A percentile compares a stretch with the other conserved stretches of the same genome.
Evolutionary conservation across 2,888 invertebrate species (phyloP).

Genomic region (Epinotia brunnichana): DNA sequence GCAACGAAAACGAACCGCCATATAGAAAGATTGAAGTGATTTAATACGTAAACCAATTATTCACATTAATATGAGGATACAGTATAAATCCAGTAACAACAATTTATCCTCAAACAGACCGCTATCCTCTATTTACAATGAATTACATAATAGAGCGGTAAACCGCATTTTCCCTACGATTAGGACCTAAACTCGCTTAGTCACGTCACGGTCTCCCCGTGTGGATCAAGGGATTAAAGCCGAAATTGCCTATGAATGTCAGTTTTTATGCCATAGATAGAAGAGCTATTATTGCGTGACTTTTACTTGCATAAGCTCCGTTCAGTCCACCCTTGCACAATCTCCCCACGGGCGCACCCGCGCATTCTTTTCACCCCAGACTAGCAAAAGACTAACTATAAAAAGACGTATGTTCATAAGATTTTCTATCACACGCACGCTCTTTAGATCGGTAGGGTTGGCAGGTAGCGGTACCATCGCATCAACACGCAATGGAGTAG

Average conservation of each 20-base stretch:
- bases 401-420: constrained; percentile 14
- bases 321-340: constrained; percentile 39
- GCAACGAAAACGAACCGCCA: not conserved
- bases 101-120: constrained; percentile 16
- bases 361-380: constrained; percentile 32
- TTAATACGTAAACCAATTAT: not conserved
- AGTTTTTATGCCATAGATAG: not conserved
- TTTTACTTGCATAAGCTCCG: constrained; percentile 1
- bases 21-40: not conserved
- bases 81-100: not conserved
- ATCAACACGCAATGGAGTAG: constrained; percentile 31
- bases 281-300: constrained; percentile 10
- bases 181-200: constrained; percentile 18
- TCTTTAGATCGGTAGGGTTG: not conserved
- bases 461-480: constrained; percentile 25
- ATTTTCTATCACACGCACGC: not conserved
- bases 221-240: constrained; percentile 36
- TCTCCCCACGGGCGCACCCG: constrained; percentile 38
- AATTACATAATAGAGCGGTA: constrained; percentile 31
- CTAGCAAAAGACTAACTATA: not conserved
- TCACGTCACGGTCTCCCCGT: constrained; percentile 25
- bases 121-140: constrained; percentile 13
- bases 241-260: constrained; percentile 10
- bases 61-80: not conserved
- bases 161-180: constrained; percentile 31